A percentile compares a stretch with the other conserved stretches of the same genome.
These are phyloP conservation scores for Coremacera marginata DNA, from an alignment of 2,888 invertebrate genomes.

Conservation along the genomic window DNA sequence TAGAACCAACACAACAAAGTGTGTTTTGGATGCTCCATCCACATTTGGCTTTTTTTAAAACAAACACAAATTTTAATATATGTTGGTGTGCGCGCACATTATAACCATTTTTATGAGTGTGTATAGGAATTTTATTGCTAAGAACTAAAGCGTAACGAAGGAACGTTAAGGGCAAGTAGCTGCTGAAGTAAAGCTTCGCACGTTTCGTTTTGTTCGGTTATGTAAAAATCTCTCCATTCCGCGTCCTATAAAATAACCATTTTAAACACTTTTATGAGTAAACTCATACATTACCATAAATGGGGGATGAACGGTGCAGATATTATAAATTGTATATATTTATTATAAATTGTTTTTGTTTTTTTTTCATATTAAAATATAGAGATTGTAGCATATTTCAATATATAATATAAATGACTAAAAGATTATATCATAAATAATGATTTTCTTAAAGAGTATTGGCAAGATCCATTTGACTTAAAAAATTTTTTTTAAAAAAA, in stretches of 20 bases:
- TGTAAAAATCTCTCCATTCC: neutral
- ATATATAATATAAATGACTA: too few species aligned
- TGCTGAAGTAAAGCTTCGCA: neutral
- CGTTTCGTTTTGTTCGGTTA: neutral
- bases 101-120: slow-evolving; percentile 68
- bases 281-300: slow-evolving; percentile 25
- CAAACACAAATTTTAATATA: slow-evolving; percentile 68
- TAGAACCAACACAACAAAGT: slow-evolving; percentile 9
- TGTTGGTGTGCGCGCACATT: slow-evolving; percentile 47
- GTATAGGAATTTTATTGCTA: slow-evolving; percentile 69
- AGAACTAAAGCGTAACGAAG: slow-evolving; percentile 56
- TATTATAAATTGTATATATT: slow-evolving; percentile 27
- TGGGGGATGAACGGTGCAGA: neutral
- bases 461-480: too few species aligned
- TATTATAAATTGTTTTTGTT: slow-evolving; percentile 1
- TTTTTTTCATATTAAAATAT: too few species aligned
- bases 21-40: slow-evolving; percentile 8
- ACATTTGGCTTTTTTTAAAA: slow-evolving; percentile 52
- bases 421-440: too few species aligned
- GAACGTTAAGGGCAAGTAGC: slow-evolving; percentile 33
- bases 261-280: slow-evolving; percentile 6
- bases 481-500: too few species aligned
- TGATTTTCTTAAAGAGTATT: too few species aligned
- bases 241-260: slow-evolving; percentile 1
- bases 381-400: too few species aligned